Conservation (phyloP, 2,797 vertebrate species). For the Alauda arvensis region DNA sequence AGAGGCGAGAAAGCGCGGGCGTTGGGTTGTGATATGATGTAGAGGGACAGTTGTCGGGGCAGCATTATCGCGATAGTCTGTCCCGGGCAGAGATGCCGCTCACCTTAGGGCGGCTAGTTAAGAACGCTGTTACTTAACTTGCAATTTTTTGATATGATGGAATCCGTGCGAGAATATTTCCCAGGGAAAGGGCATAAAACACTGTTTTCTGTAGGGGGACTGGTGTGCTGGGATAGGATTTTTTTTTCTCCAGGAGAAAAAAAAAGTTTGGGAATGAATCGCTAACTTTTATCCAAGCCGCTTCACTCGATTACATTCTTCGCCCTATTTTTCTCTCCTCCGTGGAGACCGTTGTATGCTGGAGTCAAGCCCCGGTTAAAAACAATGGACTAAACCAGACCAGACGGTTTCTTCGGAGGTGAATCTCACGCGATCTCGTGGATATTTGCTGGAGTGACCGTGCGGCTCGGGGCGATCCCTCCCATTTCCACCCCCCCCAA, state of each 20-base stretch:
- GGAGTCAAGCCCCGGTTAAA: slow-evolving; percentile 40
- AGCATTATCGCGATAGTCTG: not conserved
- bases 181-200: not conserved
- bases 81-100: not conserved
- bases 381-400: slow-evolving; percentile 47
- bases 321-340: slow-evolving; percentile 49
- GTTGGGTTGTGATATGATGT: not conserved
- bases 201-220: not conserved
- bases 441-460: slow-evolving; percentile 25
- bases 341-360: slow-evolving; percentile 49
- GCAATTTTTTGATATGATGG: not conserved
- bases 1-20: not conserved
- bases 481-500: not conserved
- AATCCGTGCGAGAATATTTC: not conserved
- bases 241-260: not conserved
- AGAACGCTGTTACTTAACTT: not conserved
- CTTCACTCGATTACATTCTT: slow-evolving; percentile 52
- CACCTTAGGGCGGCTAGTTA: not conserved
- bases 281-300: slow-evolving; percentile 51
- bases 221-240: not conserved
- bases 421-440: slow-evolving; percentile 22
- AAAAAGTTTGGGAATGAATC: slow-evolving; percentile 42
- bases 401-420: slow-evolving; percentile 31
- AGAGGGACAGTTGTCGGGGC: not conserved
- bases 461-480: not conserved